Evolutionary conservation across 37 sponge, comb jelly and placozoan genomes (phyloP).

Genomic region (Theonella swinhoei): DNA sequence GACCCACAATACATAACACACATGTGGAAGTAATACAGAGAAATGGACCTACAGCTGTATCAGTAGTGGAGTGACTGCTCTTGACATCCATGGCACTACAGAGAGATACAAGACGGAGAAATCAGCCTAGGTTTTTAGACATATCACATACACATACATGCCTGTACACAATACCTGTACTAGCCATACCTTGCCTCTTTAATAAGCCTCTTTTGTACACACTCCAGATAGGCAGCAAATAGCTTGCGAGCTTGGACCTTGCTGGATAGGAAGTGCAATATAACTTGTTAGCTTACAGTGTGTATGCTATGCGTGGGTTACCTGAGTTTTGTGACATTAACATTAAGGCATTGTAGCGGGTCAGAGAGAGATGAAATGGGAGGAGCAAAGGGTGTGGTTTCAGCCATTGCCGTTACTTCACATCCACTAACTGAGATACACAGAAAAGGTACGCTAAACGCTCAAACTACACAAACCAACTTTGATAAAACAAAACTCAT

Average conservation of each 20-base stretch:
- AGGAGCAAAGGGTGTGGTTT: too few species aligned
- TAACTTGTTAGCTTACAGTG: not conserved
- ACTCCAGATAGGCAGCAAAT: slow-evolving; percentile 44
- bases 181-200: slow-evolving; percentile 33
- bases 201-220: slow-evolving; percentile 38
- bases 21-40: not conserved
- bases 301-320: not conserved
- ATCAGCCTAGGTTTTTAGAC: too few species aligned
- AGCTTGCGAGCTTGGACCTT: slow-evolving; percentile 37
- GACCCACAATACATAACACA: not conserved
- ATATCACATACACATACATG: too few species aligned
- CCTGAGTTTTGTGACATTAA: not conserved
- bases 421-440: too few species aligned
- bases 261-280: not conserved
- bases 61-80: too few species aligned
- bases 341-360: not conserved
- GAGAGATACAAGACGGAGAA: too few species aligned
- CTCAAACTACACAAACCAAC: not conserved
- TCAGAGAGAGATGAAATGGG: too few species aligned
- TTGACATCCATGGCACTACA: too few species aligned
- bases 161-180: too few species aligned
- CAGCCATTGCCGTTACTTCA: too few species aligned
- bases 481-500: not conserved
- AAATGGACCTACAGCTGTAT: too few species aligned
- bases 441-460: too few species aligned